Base-by-base conservation (phyloP, 2,113 vertebrate genomes). In the Axis porcinus region DNA sequence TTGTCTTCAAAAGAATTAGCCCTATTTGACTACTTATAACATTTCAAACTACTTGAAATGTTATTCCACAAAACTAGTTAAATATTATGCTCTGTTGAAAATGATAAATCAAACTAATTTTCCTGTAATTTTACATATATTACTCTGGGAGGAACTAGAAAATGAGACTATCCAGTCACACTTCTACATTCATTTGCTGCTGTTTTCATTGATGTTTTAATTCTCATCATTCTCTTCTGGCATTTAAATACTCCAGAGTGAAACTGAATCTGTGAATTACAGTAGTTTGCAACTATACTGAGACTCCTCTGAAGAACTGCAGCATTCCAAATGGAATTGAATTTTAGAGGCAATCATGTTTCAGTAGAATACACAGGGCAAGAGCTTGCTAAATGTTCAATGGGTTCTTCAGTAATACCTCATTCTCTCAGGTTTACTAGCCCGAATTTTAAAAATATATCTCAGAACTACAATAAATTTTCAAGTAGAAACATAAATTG, bases 11-110 rank as follows among this genome's bases (percentile, higher is more conserved):
- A 97, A 36, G 76, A 76, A 97, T 95, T 82, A 83, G 33, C 60
- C 2, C 47, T 60, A 57, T 36, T 70, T 55, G 97, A 85, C 92
- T 98, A 95, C 87, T 88, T 92, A 33, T 7, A 95, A 62, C 19
- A 23, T 91, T 94, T 7, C 30, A 83, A 95, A 88, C 57, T 57
- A 62, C 74, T 94, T 95, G 70, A 40, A 40, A 23, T 40, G n/a
- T 23, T 21, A 95, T 97, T 98, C 96, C 92, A 96, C 33, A 98
- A 92, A 97, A 97, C 89, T 82, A 95, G 97, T 98, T 97, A 97
- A 94, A 97, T 50, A 97, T 9, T 95, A 84, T 27, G 54, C 91
- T 87, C 97, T 60, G 52, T 89, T 94, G 64, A 96, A 91, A 85
- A 98, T 85, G 36, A 94, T 98, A 97, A 96, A 78, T 84, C 95